Base-by-base conservation (phyloP, 2,113 vertebrate species). In the Elanus axillaris region DNA sequence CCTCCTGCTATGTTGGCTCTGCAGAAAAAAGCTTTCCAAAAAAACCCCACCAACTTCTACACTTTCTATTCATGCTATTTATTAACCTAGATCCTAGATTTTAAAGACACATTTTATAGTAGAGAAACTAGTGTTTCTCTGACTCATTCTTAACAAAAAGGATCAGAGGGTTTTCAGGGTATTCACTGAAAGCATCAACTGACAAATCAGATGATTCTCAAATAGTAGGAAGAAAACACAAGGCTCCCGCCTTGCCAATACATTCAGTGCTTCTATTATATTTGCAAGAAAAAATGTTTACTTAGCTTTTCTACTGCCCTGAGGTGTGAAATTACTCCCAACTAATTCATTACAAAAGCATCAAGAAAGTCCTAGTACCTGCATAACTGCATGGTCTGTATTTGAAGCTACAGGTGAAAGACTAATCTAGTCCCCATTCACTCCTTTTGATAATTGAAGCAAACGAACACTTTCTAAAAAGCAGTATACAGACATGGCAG, bases 241-340 rank as follows among this genome's bases (percentile, higher is more conserved):
- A 45, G 16, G 15, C 23, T 10, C 1, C 6, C 2, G 8, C 2
- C 2, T 3, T 3, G 4, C 15, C 9, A 50, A 53, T 17, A 60
- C 73, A 66, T 22, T 43, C 32, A 58, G 27, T 27, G 16, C 4
- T 77, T 72, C 19, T 45, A 20, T 6, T n/a, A 4, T 31, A 79
- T 56, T 68, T 78, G 27, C 31, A 69, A n/a, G n/a, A 88, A 76
- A 5, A 60, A 72, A 43, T 9, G 2, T 59, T 81, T n/a, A 3
- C 15, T 88, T 45, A 23, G 29, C 11, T 89, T 83, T 58, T 76
- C 17, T 67, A 36, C 34, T 59, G n/a, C 21, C 42, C 15, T 76
- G 53, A 91, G 12, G 38, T 60, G 56, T 52, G 29, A 75, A 85
- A 87, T 53, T 47, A 43, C 48, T 84, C 52, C 48, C 32, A 89